Evolutionary conservation across 2,888 invertebrate species (phyloP), one percentile per base, ranked within the genome.

Genomic region (Oxycera nigricornis): DNA sequence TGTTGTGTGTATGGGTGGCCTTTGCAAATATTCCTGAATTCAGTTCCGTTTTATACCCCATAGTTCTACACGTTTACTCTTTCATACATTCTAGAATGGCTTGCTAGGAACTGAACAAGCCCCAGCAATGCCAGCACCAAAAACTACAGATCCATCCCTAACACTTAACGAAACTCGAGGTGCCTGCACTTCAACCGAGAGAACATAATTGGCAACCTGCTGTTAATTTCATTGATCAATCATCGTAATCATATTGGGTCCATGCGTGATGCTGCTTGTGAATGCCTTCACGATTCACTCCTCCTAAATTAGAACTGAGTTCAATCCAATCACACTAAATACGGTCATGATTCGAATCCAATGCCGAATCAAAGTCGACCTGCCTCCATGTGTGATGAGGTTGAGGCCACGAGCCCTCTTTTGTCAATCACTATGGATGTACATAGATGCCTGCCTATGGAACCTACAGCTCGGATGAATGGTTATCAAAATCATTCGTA

Each of bases 191-290:
- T 46, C 46, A 46, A 17, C n/a, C 46, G 46, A 14, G 46, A 46
- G 46, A 46, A 14, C 46, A 46, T 46, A 46, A 46, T 46, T 46
- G 57, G 57, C n/a, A 26, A 57, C 57, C 57, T 57, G 57, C 57
- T 57, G 57, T 57, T 26, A 26, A 57, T 57, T 57, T 26, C 28
- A 57, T 57, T 57, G 57, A 57, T 57, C 57, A 57, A 57, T 57
- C 28, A 14, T 57, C 28, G 26, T 24, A 26, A 57, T 26, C 28
- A 26, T 14, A 57, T 26, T 26, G 4, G 46, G n/a, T 14, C 46
- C 46, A 11, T 46, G 46, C 17, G 11, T 46, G 46, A 46, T 46
- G 11, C n/a, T 46, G 35, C 35, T 35, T 6, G 35, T 35, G 3
- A 17, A 46, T 46, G 46, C n/a, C 46, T 17, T 46, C 11, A 46